These are phyloP conservation scores for Elephas maximus DNA, from an alignment of 2,113 vertebrate genomes.

Conservation along the genomic window DNA sequence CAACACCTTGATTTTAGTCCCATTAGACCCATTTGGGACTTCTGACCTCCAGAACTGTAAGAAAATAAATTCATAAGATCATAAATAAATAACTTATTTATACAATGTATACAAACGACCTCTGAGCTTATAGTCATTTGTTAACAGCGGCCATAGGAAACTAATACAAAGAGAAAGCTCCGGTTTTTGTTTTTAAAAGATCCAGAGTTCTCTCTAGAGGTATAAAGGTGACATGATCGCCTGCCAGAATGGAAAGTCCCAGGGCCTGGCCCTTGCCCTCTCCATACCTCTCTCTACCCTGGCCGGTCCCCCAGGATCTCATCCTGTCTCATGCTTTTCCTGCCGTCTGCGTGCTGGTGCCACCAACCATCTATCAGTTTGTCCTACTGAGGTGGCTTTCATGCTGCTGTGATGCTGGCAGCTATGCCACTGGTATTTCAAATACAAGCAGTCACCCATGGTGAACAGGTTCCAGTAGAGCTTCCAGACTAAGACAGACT, in stretches of 20 bases:
- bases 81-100: too few species aligned
- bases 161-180: neutral
- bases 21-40: neutral
- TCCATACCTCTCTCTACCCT: neutral
- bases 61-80: neutral
- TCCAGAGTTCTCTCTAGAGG: too few species aligned
- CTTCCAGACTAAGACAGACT: too few species aligned
- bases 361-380: too few species aligned
- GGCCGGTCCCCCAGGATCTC: neutral
- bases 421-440: too few species aligned
- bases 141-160: neutral
- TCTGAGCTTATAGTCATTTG: neutral
- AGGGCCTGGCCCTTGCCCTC: neutral
- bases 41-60: neutral
- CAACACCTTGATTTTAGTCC: neutral
- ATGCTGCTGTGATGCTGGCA: too few species aligned
- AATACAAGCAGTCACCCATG: too few species aligned
- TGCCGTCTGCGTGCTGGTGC: neutral
- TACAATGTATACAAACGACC: too few species aligned
- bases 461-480: too few species aligned
- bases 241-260: neutral
- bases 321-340: too few species aligned
- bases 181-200: neutral
- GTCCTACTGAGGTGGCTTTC: too few species aligned
- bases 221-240: neutral